Conservation (phyloP, 2,888 invertebrate genomes). For the Agyllia agylla region DNA sequence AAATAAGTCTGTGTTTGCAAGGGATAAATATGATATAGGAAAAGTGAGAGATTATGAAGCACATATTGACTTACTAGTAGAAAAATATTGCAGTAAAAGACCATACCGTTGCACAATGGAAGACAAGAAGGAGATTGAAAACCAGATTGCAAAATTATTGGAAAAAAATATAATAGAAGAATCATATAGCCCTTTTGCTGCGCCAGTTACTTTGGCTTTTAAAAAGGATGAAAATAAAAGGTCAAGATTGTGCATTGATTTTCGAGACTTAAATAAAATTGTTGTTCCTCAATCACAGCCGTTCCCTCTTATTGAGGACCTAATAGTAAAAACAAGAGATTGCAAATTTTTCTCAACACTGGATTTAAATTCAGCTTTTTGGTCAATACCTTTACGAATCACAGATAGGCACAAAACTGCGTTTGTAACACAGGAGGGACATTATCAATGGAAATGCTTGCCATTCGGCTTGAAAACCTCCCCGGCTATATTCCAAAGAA, state of each 20-base stretch:
- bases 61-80: slow-evolving; percentile 52
- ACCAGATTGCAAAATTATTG: slow-evolving; percentile 34
- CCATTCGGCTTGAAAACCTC: slow-evolving; percentile 82
- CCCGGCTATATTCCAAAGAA: slow-evolving; percentile 82
- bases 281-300: slow-evolving; percentile 79
- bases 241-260: slow-evolving; percentile 74
- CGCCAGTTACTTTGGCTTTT: slow-evolving; percentile 62
- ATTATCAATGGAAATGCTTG: slow-evolving; percentile 79
- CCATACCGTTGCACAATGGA: slow-evolving; percentile 39
- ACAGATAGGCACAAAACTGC: slow-evolving; percentile 27
- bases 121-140: slow-evolving; percentile 49
- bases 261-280: slow-evolving; percentile 78
- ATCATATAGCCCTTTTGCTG: slow-evolving; percentile 62
- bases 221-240: slow-evolving; percentile 63
- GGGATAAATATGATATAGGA: slow-evolving; percentile 57
- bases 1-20: slow-evolving; percentile 33
- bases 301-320: slow-evolving; percentile 80
- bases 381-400: slow-evolving; percentile 15
- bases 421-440: slow-evolving; percentile 44
- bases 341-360: slow-evolving; percentile 78
- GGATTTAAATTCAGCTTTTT: slow-evolving; percentile 17
- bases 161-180: slow-evolving; percentile 40
- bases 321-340: slow-evolving; percentile 80
- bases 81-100: slow-evolving; percentile 77
- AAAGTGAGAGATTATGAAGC: slow-evolving; percentile 55